Conservation (phyloP, 2,888 invertebrate genomes). For the Sycophila texana region DNA sequence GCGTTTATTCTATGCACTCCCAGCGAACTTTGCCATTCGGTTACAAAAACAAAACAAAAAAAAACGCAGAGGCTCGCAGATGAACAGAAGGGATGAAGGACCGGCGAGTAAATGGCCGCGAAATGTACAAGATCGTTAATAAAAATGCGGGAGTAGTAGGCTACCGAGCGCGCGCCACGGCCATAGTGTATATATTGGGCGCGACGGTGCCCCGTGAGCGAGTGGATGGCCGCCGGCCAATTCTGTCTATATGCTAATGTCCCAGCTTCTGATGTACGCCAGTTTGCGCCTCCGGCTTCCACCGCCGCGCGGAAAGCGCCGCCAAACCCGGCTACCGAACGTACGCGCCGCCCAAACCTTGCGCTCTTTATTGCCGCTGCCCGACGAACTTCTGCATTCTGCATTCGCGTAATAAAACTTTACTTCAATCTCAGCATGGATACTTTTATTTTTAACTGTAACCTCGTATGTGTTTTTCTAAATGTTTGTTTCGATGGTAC, state of each 20-base stretch:
- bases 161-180: constrained; percentile 33
- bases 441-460: too few species aligned
- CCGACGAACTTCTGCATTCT: too few species aligned
- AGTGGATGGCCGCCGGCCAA: constrained; percentile 63
- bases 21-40: too few species aligned
- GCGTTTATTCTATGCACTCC: too few species aligned
- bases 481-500: too few species aligned
- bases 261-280: constrained; percentile 70
- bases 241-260: constrained; percentile 74
- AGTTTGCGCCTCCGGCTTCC: constrained; percentile 62
- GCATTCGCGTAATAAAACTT: too few species aligned
- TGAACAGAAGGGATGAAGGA: neutral
- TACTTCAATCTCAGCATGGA: too few species aligned
- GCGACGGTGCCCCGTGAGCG: constrained; percentile 4
- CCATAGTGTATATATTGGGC: constrained; percentile 7
- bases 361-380: constrained; percentile 18
- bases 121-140: constrained; percentile 70
- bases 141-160: constrained; percentile 63
- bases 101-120: constrained; percentile 56
- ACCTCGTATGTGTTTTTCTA: too few species aligned
- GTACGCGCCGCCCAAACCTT: constrained; percentile 18
- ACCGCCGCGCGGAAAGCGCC: constrained; percentile 31
- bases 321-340: constrained; percentile 24
- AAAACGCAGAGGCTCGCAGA: too few species aligned
- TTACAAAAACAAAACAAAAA: too few species aligned